Evolutionary conservation across 2,113 vertebrate species (phyloP), one percentile per base, ranked within the genome.

Genomic region (Toxotes chatareus): DNA sequence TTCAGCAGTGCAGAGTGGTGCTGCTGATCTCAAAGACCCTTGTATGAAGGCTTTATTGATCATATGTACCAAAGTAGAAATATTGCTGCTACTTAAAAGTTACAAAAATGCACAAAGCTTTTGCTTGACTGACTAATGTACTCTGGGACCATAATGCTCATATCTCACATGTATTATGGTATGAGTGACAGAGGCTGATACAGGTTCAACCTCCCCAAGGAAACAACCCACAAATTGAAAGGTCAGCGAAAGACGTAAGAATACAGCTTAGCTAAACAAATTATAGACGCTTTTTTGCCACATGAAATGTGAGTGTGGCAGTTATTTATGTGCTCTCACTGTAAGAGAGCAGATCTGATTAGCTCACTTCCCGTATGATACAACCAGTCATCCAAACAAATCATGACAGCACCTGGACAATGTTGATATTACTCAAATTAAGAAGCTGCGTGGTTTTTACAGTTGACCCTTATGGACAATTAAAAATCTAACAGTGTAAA

Each of bases 281-380:
- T 81, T 78, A 75, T 4, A 53, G 34, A 44, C 62, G 13, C 5
- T 74, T 73, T 27, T 84, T 83, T 76, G 49, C 12, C 69, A 73
- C 76, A 46, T 72, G 17, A 66, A 84, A 84, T 78, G 60, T 17
- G 31, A 63, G n/a, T 42, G 21, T 38, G 36, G 51, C 47, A 74
- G 66, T 67, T 55, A 49, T 36, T 56, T 42, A 70, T 70, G 16
- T 23, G 71, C 36, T 36, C 5, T 1, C 31, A 49, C 23, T 27
- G 55, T 53, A 34, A 73, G 12, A 60, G 66, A 64, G 49, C n/a
- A 71, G 64, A 88, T 85, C 46, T 79, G 16, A 79, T 82, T 67
- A 59, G 59, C 55, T 27, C 13, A 70, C 63, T 77, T 79, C 75
- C 61, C 57, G 56, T 79, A 55, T 21, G 51, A 70, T 73, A 46